Conservation (phyloP, 2,888 invertebrate species). For the Crioceris asparagi region DNA sequence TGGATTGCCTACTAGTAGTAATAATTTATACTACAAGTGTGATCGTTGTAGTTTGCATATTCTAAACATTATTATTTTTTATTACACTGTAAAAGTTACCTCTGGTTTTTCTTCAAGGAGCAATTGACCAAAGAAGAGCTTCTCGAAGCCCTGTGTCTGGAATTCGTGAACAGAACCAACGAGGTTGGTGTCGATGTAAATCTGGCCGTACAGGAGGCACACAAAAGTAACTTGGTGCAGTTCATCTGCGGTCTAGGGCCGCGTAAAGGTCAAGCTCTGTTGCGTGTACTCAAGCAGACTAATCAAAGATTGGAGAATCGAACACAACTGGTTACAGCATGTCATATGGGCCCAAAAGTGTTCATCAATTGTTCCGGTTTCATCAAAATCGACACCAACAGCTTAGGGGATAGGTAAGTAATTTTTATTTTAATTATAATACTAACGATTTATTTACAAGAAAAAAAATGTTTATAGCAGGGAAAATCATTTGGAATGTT, state of each 20-base stretch:
- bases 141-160: conserved; percentile 72
- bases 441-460: no score
- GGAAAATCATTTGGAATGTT: no score
- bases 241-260: conserved; percentile 97
- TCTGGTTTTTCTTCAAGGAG: conserved; percentile 46
- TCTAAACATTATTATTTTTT: no score
- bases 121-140: conserved; percentile 77
- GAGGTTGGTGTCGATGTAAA: conserved; percentile 98
- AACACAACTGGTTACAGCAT: conserved; percentile 88
- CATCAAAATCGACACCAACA: conserved; percentile 95
- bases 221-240: conserved; percentile 83
- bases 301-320: conserved; percentile 89
- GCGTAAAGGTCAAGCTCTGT: conserved; percentile 79
- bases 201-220: conserved; percentile 77
- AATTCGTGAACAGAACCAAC: conserved; percentile 91
- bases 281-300: conserved; percentile 80
- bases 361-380: conserved; percentile 99
- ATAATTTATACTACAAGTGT: no score
- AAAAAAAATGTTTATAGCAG: no score
- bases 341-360: conserved; percentile 90
- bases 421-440: no score
- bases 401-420: conserved; percentile 71
- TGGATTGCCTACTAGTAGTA: no score
- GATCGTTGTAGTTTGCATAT: no score
- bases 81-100: no score